These are phyloP conservation scores for Tangara arthus DNA, from an alignment of 2,797 vertebrate genomes.

Conservation along the genomic window DNA sequence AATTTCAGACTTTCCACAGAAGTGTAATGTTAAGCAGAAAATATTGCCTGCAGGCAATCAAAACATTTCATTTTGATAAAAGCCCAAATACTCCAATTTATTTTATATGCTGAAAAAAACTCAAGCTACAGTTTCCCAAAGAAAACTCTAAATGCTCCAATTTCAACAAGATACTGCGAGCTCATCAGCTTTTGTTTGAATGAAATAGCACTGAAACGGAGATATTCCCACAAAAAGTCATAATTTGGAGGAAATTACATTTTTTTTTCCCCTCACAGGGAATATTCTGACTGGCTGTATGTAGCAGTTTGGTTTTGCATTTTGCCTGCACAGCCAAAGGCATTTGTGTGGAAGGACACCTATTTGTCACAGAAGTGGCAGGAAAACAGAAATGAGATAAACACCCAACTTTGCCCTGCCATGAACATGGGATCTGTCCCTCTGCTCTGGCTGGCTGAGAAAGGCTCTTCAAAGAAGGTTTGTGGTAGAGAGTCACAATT, in stretches of 20 bases:
- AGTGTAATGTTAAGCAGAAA: not conserved
- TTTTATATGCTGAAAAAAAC: not conserved
- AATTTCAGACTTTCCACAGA: not conserved
- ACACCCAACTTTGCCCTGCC: not conserved
- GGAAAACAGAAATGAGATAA: not conserved
- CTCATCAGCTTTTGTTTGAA: not conserved
- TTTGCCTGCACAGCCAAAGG: not conserved
- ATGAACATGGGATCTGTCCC: rapidly evolving
- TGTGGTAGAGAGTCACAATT: not conserved
- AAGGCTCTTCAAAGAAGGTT: not conserved
- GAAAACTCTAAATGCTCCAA: not conserved
- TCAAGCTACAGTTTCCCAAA: not conserved
- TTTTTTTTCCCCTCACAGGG: not conserved
- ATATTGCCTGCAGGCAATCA: not conserved
- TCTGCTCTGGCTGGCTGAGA: not conserved
- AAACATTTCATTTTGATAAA: not conserved
- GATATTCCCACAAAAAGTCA: not conserved
- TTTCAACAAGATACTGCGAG: not conserved
- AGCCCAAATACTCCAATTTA: not conserved
- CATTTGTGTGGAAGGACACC: not conserved
- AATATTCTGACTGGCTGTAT: not conserved
- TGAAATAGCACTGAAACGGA: not conserved
- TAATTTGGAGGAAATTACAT: not conserved
- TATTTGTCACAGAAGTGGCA: not conserved
- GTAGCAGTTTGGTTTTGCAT: not conserved